These are phyloP conservation scores for Oxycera nigricornis DNA, from an alignment of 2,888 invertebrate genomes.

Conservation along the genomic window DNA sequence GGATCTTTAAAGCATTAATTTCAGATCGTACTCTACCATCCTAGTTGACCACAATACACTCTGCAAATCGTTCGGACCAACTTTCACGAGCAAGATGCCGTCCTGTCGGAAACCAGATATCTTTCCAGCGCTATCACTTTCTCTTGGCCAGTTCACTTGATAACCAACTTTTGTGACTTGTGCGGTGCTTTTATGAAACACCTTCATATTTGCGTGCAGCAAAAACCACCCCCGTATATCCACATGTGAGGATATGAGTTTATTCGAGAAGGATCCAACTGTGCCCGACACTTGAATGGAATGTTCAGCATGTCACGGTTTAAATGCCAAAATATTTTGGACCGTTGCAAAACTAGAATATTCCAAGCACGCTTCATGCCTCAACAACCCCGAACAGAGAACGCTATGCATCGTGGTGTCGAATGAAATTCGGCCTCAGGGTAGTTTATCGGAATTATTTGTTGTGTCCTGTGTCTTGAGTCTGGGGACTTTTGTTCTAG, in stretches of 20 bases:
- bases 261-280: conserved; percentile 2
- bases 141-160: not conserved
- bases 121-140: not conserved
- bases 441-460: conserved; percentile 6
- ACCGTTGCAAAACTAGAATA: not conserved
- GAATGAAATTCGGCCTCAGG: conserved; percentile 19
- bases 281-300: conserved; percentile 33
- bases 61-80: not conserved
- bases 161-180: conserved; percentile 4
- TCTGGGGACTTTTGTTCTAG: no score
- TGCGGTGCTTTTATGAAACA: not conserved
- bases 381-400: conserved; percentile 4
- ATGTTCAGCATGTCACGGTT: conserved; percentile 24
- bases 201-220: not conserved
- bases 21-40: not conserved
- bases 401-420: conserved; percentile 17
- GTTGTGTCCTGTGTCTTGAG: not conserved
- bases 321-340: conserved; percentile 32
- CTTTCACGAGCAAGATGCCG: not conserved
- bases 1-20: not conserved
- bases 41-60: not conserved
- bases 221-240: not conserved
- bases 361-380: conserved; percentile 20
- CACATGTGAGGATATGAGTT: not conserved
- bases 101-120: not conserved